Conservation (phyloP, 2,113 vertebrate species). For the Pluvianellus socialis region DNA sequence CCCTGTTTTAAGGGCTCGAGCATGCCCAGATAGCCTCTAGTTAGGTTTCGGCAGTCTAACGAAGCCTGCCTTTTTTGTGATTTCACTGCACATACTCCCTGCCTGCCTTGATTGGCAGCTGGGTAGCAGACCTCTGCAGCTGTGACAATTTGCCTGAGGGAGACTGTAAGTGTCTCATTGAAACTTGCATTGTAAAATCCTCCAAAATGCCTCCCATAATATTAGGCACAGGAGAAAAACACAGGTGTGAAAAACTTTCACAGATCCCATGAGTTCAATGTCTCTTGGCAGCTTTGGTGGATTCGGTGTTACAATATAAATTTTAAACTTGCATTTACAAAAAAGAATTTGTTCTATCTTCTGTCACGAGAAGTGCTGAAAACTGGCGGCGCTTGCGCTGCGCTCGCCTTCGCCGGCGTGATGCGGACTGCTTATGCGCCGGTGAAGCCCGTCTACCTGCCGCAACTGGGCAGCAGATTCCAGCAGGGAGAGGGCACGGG, state of each 20-base stretch:
- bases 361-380: neutral
- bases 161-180: slow-evolving; percentile 69
- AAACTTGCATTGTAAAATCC: slow-evolving; percentile 67
- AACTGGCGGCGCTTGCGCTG: accelerated
- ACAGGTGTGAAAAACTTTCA: slow-evolving; percentile 70
- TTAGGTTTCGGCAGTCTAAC: slow-evolving; percentile 54
- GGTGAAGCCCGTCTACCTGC: neutral
- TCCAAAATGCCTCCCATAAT: slow-evolving; percentile 68
- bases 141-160: slow-evolving; percentile 71
- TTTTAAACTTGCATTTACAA: slow-evolving; percentile 20
- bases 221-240: slow-evolving; percentile 70
- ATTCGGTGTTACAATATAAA: slow-evolving; percentile 33
- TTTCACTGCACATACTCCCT: slow-evolving; percentile 61
- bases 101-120: slow-evolving; percentile 69
- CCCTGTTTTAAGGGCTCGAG: slow-evolving; percentile 2
- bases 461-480: neutral
- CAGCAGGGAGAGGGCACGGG: neutral
- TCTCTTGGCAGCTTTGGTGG: slow-evolving; percentile 65
- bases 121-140: slow-evolving; percentile 70
- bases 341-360: slow-evolving; percentile 17
- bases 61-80: slow-evolving; percentile 58
- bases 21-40: slow-evolving; percentile 23
- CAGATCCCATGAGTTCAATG: slow-evolving; percentile 61
- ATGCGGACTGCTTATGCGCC: neutral
- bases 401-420: accelerated